phyloP scores from a whole-genome alignment of 2,797 vertebrate genomes.

The Graptemys geographica region DNA sequence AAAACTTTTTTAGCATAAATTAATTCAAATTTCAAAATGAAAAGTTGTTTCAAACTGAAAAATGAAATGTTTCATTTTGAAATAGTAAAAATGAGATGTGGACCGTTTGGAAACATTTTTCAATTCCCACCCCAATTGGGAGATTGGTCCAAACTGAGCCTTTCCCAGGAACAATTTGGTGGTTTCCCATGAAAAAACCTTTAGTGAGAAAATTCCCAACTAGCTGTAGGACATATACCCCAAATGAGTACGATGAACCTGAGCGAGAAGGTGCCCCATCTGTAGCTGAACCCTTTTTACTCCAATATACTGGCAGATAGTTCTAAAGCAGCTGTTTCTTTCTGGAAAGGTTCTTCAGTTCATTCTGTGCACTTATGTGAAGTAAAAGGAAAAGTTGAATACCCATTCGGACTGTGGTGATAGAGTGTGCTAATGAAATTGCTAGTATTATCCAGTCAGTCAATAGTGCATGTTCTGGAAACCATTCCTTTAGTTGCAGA shows the following conservation, averaged over 20 bases:
- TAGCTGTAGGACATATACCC: not conserved
- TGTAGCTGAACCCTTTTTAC: not conserved
- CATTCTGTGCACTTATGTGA: not conserved
- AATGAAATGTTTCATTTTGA: not conserved
- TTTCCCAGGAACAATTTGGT: not conserved
- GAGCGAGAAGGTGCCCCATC: not conserved
- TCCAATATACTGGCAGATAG: not conserved
- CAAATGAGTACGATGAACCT: not conserved
- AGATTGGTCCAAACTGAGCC: not conserved
- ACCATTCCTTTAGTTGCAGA: slow-evolving; percentile 10
- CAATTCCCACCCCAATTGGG: not conserved
- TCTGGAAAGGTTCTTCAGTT: not conserved
- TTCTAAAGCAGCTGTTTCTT: not conserved
- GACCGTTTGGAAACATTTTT: not conserved
- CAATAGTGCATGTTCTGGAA: slow-evolving; percentile 13
- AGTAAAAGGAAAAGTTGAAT: not conserved
- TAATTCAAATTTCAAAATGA: not conserved
- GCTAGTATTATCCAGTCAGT: not conserved
- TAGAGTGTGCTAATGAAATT: not conserved
- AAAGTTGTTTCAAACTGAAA: not conserved
- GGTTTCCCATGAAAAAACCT: not conserved
- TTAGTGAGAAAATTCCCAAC: not conserved
- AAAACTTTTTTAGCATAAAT: not conserved
- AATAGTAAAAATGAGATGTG: not conserved
- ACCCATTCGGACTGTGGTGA: not conserved